Evolutionary conservation across 2,113 vertebrate genomes (phyloP).

Genomic region (Ptychochromis oligacanthus): DNA sequence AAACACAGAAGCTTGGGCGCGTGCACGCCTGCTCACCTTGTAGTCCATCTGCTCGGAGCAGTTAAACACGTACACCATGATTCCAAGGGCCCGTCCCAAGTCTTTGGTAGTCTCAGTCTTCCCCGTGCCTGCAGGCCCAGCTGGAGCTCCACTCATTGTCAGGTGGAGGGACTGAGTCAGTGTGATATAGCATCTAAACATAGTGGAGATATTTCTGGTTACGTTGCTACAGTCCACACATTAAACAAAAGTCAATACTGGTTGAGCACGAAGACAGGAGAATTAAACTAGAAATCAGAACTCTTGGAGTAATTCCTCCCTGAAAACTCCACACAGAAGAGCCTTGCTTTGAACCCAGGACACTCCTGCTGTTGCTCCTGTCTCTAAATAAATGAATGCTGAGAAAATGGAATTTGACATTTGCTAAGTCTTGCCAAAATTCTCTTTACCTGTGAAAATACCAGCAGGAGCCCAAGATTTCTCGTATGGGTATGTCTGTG

Average conservation of each 20-base stretch:
- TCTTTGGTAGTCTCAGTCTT: constrained; percentile 99
- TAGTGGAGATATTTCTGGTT: neutral
- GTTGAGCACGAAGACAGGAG: neutral
- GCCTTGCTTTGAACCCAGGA: neutral
- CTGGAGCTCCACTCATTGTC: constrained; percentile 93
- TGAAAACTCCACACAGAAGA: neutral
- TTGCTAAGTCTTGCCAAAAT: neutral
- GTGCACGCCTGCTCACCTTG: constrained; percentile 81
- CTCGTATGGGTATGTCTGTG: neutral
- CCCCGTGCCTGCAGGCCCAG: constrained; percentile 93
- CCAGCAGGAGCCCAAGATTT: neutral
- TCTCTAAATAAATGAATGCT: neutral
- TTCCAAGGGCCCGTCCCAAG: constrained; percentile 90
- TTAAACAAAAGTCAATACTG: neutral
- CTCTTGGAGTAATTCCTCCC: neutral
- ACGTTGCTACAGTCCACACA: neutral
- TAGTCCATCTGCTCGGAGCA: constrained; percentile 99
- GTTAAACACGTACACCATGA: constrained; percentile 98
- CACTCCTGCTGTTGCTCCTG: neutral
- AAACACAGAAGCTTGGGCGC: neutral
- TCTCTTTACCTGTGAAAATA: neutral
- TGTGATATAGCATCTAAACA: constrained; percentile 92
- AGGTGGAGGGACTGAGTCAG: constrained; percentile 95
- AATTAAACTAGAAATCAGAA: neutral
- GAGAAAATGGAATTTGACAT: neutral